Evolutionary conservation across 2,888 invertebrate species (phyloP), one percentile per base, ranked within the genome.

Genomic region (Lithophane socia): DNA sequence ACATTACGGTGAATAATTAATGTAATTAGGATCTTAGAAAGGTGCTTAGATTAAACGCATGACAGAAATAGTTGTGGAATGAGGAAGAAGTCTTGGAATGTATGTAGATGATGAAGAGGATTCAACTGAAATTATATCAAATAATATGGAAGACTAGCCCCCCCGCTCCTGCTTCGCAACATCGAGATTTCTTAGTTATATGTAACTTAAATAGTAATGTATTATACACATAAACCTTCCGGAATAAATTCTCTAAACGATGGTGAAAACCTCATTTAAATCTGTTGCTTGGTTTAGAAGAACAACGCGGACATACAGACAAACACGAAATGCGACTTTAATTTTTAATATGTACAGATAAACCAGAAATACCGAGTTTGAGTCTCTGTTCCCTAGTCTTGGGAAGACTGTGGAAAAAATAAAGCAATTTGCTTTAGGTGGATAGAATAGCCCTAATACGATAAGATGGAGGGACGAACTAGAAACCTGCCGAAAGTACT

Each of bases 61-160:
- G 18, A 72, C 5, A 60, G 13, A 77, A 78, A 77, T 63, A 68
- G 54, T 21, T 68, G 5, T 61, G 37, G 60, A 52, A 77, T 68
- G 61, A 78, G 47, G 68, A 68, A 77, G 60, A 60, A 12, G 16
- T 54, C 13, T 42, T 16, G 18, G 9, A 24, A 42, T 47, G 5
- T 47, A 18, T 10, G 42, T 47, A 47, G 2, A 54, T 29, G 9
- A 68, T 21, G 16, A 29, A 54, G 61, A 42, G 13, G 3, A 49
- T 42, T 52, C 0, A 47, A 47, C 7, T 29, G 4, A 29, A 18
- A 24, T 9, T 18, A 49, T 18, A 42, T 18, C 4, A 65, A 66
- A 52, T 37, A 49, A 56, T 37, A 42, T n/a, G 12, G 3, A 37
- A 37, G 37, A 3, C 37, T 37, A 37, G 37, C n/a, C n/a, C n/a